A percentile compares a stretch with the other conserved stretches of the same genome.
Evolutionary conservation across 2,888 invertebrate genomes (phyloP).

Genomic region (Euplagia quadripunctaria): DNA sequence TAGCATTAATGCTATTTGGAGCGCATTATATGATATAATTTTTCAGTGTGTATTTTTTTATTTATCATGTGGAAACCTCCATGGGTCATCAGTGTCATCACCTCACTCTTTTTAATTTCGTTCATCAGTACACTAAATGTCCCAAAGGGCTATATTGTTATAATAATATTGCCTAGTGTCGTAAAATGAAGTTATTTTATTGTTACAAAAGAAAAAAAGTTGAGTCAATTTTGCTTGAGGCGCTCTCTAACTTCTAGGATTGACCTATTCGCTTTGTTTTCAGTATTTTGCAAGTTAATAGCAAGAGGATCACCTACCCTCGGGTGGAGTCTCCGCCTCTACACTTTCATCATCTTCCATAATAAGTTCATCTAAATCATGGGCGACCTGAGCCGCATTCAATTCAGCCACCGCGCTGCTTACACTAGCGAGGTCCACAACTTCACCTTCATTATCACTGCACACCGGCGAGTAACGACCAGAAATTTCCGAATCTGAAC

Average conservation of each 20-base stretch:
- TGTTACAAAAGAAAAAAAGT: too few relatives aligned
- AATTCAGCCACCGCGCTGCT: slow-evolving; percentile 54
- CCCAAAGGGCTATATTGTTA: too few relatives aligned
- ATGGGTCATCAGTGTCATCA: too few relatives aligned
- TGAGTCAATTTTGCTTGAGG: too few relatives aligned
- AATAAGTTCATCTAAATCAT: slow-evolving; percentile 78
- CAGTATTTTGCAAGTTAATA: background rate
- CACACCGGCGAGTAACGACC: slow-evolving; percentile 90
- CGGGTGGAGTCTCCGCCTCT: slow-evolving; percentile 65
- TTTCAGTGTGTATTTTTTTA: too few relatives aligned
- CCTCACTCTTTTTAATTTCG: too few relatives aligned
- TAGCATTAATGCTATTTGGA: too few relatives aligned
- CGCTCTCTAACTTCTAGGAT: background rate
- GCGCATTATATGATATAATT: too few relatives aligned
- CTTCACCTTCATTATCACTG: slow-evolving; percentile 79
- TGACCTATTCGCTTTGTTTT: background rate
- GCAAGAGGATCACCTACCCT: slow-evolving; percentile 55
- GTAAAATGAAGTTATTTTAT: too few relatives aligned
- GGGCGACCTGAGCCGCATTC: slow-evolving; percentile 73
- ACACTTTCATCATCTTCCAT: slow-evolving; percentile 79
- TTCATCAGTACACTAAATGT: too few relatives aligned
- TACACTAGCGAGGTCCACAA: slow-evolving; percentile 49
- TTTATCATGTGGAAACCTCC: too few relatives aligned
- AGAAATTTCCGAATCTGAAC: slow-evolving; percentile 86
- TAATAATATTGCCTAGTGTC: too few relatives aligned